Evolutionary conservation across 2,113 vertebrate species (phyloP), one percentile per base, ranked within the genome.

Genomic region (Spea multiplicata): DNA sequence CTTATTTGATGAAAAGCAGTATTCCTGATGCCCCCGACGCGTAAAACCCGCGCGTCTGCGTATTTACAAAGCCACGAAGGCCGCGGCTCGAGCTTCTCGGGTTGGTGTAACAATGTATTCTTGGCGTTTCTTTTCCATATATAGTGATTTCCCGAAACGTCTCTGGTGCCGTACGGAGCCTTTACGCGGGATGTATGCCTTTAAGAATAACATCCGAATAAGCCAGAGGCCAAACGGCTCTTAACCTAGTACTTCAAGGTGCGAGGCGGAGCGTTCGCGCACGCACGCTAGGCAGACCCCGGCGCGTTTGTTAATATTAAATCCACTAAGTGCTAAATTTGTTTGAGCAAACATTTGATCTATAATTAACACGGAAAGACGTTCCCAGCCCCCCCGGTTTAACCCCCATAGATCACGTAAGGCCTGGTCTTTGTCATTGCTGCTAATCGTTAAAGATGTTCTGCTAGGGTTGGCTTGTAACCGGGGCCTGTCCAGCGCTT

Each of bases 121-220:
- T 46, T 66, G 17, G 9, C 6, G 30, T 66, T 30, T 67, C 75
- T 77, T 49, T 68, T 14, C 75, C 75, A 62, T 77, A 77, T 77
- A 77, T 77, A 70, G 66, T 62, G 17, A 61, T 71, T 76, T 76
- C 66, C 55, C 17, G 8, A 8, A 46, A 55, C 49, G 44, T 57
- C 49, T 76, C 53, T 14, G 14, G 14, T 48, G 49, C 49, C 55
- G 44, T 75, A 76, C 69, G 55, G 52, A 4, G 69, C n/a, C 66
- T 61, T 77, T 77, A 71, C 75, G 61, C 70, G 62, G 75, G 75
- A 77, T 62, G 67, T 70, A 70, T 62, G 66, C 75, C 75, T 67
- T 71, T 70, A 77, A 77, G 66, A 70, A 70, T 59, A 77, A 77
- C 75, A 70, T 70, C 67, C 66, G 44, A 62, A 55, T 44, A 12